Conservation (phyloP, 2,888 invertebrate genomes). For the Pomacea canaliculata region DNA sequence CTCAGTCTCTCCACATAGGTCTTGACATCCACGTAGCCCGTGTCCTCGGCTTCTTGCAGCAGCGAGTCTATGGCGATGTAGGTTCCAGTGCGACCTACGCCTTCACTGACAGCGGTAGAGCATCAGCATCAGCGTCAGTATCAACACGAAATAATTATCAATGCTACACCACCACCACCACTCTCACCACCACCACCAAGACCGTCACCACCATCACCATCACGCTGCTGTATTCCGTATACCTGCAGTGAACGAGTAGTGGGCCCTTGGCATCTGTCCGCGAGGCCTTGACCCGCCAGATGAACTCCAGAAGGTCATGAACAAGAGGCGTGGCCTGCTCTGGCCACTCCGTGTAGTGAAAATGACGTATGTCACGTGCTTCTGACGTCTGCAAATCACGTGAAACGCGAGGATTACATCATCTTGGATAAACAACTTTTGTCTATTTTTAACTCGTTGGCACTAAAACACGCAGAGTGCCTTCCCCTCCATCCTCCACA, state of each 20-base stretch:
- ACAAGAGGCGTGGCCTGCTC: slow-evolving; percentile 23
- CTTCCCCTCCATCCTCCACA: too few species aligned
- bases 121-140: not conserved
- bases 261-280: slow-evolving; percentile 9
- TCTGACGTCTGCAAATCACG: slow-evolving; percentile 14
- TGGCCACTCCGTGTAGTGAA: slow-evolving; percentile 25
- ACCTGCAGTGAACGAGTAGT: slow-evolving; percentile 28
- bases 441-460: too few species aligned
- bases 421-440: not conserved
- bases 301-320: slow-evolving; percentile 26
- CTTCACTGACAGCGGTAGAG: slow-evolving; percentile 6
- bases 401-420: not conserved
- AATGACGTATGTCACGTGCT: slow-evolving; percentile 12
- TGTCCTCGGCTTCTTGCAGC: slow-evolving; percentile 15
- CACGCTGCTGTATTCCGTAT: not conserved
- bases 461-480: too few species aligned
- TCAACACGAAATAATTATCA: not conserved
- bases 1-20: slow-evolving; percentile 14
- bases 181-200: not conserved
- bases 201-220: not conserved
- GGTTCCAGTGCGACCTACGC: slow-evolving; percentile 26
- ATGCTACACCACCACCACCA: not conserved
- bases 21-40: slow-evolving; percentile 13
- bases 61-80: slow-evolving; percentile 25
- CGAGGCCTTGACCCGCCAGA: slow-evolving; percentile 23